Percentiles rank a stretch among this genome's conserved stretches.
Conservation (phyloP, 2,888 invertebrate species). For the Brachycybe producta region DNA sequence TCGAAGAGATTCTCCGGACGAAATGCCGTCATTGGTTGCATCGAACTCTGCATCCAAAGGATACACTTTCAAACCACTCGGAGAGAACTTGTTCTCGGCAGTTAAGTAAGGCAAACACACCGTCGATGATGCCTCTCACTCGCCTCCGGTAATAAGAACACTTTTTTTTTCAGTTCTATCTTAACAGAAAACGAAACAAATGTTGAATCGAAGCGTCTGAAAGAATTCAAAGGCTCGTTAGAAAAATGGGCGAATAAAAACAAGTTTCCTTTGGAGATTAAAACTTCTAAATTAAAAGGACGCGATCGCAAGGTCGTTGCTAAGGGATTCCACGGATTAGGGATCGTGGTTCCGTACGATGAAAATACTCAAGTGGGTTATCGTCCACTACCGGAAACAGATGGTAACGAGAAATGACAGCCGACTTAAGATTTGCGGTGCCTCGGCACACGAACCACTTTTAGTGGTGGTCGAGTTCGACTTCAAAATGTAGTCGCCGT, state of each 20-base stretch:
- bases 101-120: too few relatives aligned
- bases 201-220: constrained; percentile 14
- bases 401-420: constrained; percentile 37
- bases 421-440: constrained; percentile 1
- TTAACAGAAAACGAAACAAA: constrained; percentile 40
- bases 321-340: constrained; percentile 61
- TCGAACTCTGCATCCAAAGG: constrained; percentile 55
- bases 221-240: constrained; percentile 46
- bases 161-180: too few relatives aligned
- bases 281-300: constrained; percentile 45
- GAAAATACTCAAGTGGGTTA: constrained; percentile 74
- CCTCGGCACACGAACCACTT: neutral
- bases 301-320: constrained; percentile 50
- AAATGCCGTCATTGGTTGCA: constrained; percentile 61
- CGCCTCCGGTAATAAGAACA: too few relatives aligned
- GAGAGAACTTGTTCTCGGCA: constrained; percentile 66
- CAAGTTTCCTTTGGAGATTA: constrained; percentile 44
- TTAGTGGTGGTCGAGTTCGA: too few relatives aligned
- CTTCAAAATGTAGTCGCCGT: too few relatives aligned
- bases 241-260: constrained; percentile 49
- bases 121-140: neutral
- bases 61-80: constrained; percentile 55
- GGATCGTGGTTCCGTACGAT: constrained; percentile 72
- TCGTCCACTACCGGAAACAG: constrained; percentile 52
- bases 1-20: constrained; percentile 54